Evolutionary conservation across 1,140 invertebrate species (phyloP).

Genomic region (Aricia agestis): DNA sequence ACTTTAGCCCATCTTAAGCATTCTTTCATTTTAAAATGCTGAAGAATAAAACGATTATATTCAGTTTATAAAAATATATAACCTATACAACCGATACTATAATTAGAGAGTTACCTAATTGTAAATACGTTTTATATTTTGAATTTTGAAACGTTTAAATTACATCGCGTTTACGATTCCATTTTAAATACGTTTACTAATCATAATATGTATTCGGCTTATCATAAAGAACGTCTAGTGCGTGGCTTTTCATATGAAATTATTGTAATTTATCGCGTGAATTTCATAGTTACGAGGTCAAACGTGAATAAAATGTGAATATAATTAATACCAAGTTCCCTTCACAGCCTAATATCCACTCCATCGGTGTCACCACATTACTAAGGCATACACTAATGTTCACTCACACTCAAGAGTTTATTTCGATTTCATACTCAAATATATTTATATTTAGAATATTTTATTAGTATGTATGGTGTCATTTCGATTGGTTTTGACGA

Average conservation of each 20-base stretch:
- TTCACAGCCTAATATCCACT: background rate
- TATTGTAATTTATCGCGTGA: conserved; percentile 18
- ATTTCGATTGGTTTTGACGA: conserved; percentile 63
- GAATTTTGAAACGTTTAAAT: too few relatives aligned
- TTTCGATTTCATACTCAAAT: conserved; percentile 16
- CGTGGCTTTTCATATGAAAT: conserved; percentile 27
- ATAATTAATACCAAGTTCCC: background rate
- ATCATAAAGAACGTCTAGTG: conserved; percentile 19
- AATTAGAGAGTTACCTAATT: too few relatives aligned
- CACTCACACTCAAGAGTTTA: conserved; percentile 2
- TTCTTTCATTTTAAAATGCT: too few relatives aligned
- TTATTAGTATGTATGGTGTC: conserved; percentile 25
- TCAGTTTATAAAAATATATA: too few relatives aligned
- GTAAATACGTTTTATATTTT: too few relatives aligned
- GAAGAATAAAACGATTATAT: too few relatives aligned
- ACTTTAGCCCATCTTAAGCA: too few relatives aligned
- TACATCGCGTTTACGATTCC: background rate
- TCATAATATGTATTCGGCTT: background rate
- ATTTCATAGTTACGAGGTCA: conserved; percentile 2
- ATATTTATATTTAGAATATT: conserved; percentile 13
- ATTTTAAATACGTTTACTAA: background rate
- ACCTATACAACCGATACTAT: too few relatives aligned
- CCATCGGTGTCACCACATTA: background rate
- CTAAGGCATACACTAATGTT: background rate
- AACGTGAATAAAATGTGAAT: background rate